These are phyloP conservation scores for Odobenus rosmarus DNA, from an alignment of 2,113 vertebrate genomes.

Conservation along the genomic window DNA sequence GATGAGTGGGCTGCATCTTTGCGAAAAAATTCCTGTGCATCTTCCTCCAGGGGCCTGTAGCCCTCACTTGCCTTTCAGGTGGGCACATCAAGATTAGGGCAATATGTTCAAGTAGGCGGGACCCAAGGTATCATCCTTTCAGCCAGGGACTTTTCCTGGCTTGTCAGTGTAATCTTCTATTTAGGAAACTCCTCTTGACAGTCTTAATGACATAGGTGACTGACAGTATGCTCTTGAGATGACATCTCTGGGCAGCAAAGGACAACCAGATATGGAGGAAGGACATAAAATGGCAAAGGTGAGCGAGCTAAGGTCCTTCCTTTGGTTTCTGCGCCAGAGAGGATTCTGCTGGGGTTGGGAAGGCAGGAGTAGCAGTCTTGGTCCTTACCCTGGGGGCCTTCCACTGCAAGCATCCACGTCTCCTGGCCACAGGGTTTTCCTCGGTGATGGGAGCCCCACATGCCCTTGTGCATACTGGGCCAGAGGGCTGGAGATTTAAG, in stretches of 20 bases:
- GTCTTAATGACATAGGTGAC: background rate
- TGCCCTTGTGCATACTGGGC: background rate
- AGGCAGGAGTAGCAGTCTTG: background rate
- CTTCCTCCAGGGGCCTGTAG: background rate
- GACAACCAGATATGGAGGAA: background rate
- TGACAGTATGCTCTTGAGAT: background rate
- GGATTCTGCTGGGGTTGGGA: background rate
- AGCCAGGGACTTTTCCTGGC: background rate
- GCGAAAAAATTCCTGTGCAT: background rate
- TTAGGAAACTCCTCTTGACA: background rate
- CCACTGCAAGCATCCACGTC: background rate
- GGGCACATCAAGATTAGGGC: background rate
- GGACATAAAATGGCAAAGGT: background rate
- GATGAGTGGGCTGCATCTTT: background rate
- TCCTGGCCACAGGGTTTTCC: background rate
- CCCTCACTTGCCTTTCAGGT: background rate
- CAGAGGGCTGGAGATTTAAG: background rate
- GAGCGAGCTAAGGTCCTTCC: background rate
- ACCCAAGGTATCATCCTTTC: background rate
- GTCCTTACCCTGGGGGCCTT: background rate
- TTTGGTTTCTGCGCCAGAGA: background rate
- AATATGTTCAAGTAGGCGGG: background rate
- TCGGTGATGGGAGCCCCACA: no score
- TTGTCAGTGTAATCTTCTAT: background rate
- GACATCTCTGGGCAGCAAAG: background rate